phyloP scores from a whole-genome alignment of 2,888 invertebrate species.

The Monoplex corrugatus region DNA sequence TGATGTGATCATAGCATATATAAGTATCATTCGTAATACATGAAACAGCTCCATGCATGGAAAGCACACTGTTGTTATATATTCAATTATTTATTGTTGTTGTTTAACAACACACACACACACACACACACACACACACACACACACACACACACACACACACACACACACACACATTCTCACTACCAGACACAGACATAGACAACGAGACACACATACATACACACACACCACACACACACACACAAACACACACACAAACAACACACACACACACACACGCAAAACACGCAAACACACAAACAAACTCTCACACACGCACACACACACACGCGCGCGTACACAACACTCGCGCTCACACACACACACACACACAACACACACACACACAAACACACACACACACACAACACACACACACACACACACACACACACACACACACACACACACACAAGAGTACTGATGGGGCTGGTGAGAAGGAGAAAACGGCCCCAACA shows the following conservation, averaged over 20 bases:
- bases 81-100: too few relatives aligned
- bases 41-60: too few relatives aligned
- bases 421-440: neutral
- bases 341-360: neutral
- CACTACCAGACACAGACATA: neutral
- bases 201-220: too few relatives aligned
- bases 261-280: slow-evolving; percentile 3
- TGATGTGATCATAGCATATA: too few relatives aligned
- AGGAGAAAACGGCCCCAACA: too few relatives aligned
- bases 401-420: neutral
- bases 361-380: neutral
- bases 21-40: too few relatives aligned
- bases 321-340: too few relatives aligned
- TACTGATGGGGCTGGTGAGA: too few relatives aligned
- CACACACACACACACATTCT: neutral
- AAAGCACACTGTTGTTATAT: too few relatives aligned
- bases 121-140: neutral
- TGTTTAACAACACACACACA: neutral
- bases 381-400: neutral
- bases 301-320: neutral
- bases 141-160: neutral
- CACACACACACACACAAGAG: neutral
- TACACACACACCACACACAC: neutral
- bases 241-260: neutral
- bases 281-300: neutral